These are phyloP conservation scores for Jordanella pulchra DNA, from an alignment of 2,797 vertebrate genomes.

Conservation along the genomic window DNA sequence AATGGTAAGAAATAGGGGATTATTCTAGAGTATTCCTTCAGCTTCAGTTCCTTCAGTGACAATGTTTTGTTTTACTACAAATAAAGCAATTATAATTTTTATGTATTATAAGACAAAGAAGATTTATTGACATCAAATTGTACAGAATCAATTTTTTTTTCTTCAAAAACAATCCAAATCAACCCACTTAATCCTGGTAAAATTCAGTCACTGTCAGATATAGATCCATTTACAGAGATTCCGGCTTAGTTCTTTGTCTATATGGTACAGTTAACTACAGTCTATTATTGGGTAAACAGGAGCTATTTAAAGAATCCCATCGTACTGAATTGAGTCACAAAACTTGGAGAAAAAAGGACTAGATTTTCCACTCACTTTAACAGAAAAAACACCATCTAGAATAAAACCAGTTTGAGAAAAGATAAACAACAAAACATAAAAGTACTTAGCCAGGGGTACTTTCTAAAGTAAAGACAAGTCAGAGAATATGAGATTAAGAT, in stretches of 20 bases:
- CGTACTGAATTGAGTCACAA: no score
- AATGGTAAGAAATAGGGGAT: constrained; percentile 17
- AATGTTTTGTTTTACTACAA: constrained; percentile 6
- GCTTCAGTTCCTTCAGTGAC: neutral
- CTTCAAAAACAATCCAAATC: neutral
- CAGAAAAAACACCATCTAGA: no score
- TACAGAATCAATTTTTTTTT: neutral
- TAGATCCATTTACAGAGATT: neutral
- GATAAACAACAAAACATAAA: neutral
- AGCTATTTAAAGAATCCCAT: no score
- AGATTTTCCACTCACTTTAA: no score
- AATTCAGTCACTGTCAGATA: neutral
- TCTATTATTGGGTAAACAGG: no score
- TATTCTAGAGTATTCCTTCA: constrained; percentile 12
- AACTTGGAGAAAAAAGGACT: no score
- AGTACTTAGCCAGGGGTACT: neutral
- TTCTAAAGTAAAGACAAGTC: neutral
- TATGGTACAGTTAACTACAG: no score
- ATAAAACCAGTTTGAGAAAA: no score
- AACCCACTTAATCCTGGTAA: neutral
- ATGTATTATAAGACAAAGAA: neutral
- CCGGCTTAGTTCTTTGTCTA: no score
- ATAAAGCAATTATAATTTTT: neutral
- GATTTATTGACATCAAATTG: neutral
- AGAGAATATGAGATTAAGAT: neutral